These are phyloP conservation scores for Pogonus chalceus DNA, from an alignment of 1,140 invertebrate species.

Conservation along the genomic window DNA sequence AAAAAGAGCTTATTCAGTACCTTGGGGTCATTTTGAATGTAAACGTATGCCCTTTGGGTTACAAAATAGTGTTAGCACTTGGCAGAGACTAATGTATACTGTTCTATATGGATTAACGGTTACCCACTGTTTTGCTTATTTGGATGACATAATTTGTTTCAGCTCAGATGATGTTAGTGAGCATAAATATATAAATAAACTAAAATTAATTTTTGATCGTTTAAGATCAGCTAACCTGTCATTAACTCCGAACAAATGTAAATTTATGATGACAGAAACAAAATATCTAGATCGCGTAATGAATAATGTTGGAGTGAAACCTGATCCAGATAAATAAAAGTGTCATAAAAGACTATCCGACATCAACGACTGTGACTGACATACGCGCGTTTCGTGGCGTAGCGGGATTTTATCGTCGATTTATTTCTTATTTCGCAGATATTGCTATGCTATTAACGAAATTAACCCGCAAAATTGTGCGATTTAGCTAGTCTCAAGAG, in stretches of 20 bases:
- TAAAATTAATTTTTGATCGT: conserved; percentile 19
- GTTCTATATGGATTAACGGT: conserved; percentile 14
- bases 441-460: background rate
- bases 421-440: background rate
- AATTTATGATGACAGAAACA: conserved; percentile 22
- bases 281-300: background rate
- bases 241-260: conserved; percentile 36
- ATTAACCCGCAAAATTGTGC: conserved; percentile 4
- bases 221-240: conserved; percentile 32
- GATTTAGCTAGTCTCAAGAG: background rate
- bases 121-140: conserved; percentile 16
- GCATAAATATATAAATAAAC: conserved; percentile 24
- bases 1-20: conserved; percentile 36
- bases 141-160: conserved; percentile 21
- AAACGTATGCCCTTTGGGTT: conserved; percentile 35
- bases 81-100: conserved; percentile 9
- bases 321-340: background rate
- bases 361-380: background rate
- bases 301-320: background rate
- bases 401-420: background rate
- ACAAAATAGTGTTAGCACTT: background rate
- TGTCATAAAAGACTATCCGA: background rate
- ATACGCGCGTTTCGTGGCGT: background rate
- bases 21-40: conserved; percentile 33
- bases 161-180: conserved; percentile 14